These are phyloP conservation scores for Anniella stebbinsi DNA, from an alignment of 2,797 vertebrate species.

Conservation along the genomic window DNA sequence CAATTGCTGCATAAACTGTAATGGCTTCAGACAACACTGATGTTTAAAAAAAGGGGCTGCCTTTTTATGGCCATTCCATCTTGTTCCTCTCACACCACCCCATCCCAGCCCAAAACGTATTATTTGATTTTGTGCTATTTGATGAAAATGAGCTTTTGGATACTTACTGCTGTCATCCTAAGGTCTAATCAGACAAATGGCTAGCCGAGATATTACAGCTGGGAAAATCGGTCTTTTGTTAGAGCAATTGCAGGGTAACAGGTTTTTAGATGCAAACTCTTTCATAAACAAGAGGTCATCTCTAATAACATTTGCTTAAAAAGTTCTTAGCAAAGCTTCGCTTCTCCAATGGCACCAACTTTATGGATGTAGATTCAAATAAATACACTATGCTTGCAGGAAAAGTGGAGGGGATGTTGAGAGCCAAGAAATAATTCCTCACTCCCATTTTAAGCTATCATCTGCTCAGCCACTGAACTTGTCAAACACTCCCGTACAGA, in stretches of 20 bases:
- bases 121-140: slow-evolving; percentile 70
- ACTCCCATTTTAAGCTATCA: slow-evolving; percentile 65
- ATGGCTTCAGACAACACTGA: slow-evolving; percentile 75
- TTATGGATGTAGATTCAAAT: slow-evolving; percentile 68
- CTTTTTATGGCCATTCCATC: slow-evolving; percentile 72
- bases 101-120: slow-evolving; percentile 20
- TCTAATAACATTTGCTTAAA: slow-evolving; percentile 76
- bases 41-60: slow-evolving; percentile 70
- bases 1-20: slow-evolving; percentile 75
- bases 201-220: slow-evolving; percentile 37
- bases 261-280: slow-evolving; percentile 33
- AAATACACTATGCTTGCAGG: slow-evolving; percentile 32
- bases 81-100: slow-evolving; percentile 21
- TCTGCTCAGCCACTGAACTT: slow-evolving; percentile 48
- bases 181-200: slow-evolving; percentile 71
- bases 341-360: slow-evolving; percentile 50
- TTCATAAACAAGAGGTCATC: slow-evolving; percentile 72
- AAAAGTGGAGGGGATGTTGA: slow-evolving; percentile 40
- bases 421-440: slow-evolving; percentile 66
- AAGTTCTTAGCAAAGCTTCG: slow-evolving; percentile 72
- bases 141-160: slow-evolving; percentile 69
- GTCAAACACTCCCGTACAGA: slow-evolving; percentile 21
- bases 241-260: slow-evolving; percentile 58
- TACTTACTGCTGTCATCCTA: slow-evolving; percentile 68
- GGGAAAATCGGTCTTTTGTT: slow-evolving; percentile 61